Evolutionary conservation across 1,140 invertebrate species (phyloP).

Genomic region (Musca domestica): DNA sequence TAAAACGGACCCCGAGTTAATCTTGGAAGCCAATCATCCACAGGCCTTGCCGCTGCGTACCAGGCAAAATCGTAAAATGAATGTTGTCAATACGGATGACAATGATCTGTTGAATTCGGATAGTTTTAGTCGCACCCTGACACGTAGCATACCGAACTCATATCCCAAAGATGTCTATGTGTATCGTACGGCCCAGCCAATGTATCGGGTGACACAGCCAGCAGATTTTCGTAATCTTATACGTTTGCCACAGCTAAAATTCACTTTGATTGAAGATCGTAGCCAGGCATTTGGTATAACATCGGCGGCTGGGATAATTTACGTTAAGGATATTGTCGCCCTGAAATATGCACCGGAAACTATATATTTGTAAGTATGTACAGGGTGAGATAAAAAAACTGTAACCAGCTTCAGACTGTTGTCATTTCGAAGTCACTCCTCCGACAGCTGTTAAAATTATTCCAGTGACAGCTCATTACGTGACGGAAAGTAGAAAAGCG

Average conservation of each 20-base stretch:
- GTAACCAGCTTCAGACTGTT: no score
- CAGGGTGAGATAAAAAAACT: no score
- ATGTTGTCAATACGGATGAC: slow-evolving; percentile 34
- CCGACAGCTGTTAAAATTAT: no score
- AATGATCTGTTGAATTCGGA: background rate
- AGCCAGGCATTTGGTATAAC: slow-evolving; percentile 59
- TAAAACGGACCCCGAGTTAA: slow-evolving; percentile 34
- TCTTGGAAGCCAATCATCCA: slow-evolving; percentile 40
- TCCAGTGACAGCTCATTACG: no score
- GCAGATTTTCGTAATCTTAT: slow-evolving; percentile 33
- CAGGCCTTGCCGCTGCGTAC: slow-evolving; percentile 26
- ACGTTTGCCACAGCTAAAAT: slow-evolving; percentile 33
- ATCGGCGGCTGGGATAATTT: slow-evolving; percentile 59
- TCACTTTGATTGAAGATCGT: slow-evolving; percentile 39
- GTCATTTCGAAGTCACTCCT: no score
- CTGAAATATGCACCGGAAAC: slow-evolving; percentile 48
- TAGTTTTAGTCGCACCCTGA: slow-evolving; percentile 9
- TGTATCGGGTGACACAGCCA: slow-evolving; percentile 53
- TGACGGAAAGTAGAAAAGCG: no score
- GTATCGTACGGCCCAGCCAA: slow-evolving; percentile 50
- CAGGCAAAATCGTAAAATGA: slow-evolving; percentile 31
- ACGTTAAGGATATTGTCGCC: slow-evolving; percentile 54
- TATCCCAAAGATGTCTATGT: slow-evolving; percentile 49
- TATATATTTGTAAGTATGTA: slow-evolving; percentile 40
- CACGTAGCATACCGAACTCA: slow-evolving; percentile 3